Evolutionary conservation across 2,113 vertebrate genomes (phyloP).

Genomic region (Pituophis catenifer): DNA sequence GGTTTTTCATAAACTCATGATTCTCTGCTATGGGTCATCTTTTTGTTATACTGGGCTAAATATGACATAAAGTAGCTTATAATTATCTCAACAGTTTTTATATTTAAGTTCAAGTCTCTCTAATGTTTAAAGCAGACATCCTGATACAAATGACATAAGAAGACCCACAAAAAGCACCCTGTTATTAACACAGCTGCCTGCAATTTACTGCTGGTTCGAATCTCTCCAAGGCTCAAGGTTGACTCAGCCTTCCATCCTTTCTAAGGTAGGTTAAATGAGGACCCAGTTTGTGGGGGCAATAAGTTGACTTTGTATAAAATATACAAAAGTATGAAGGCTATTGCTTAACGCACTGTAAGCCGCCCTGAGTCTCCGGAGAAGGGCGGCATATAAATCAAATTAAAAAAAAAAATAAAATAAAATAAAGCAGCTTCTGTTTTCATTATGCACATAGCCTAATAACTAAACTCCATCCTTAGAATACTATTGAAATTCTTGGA

Average conservation of each 20-base stretch:
- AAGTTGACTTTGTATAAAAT: too few relatives aligned
- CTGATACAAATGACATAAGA: background rate
- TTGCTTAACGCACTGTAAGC: too few relatives aligned
- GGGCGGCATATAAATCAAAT: too few relatives aligned
- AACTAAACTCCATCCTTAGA: conserved; percentile 18
- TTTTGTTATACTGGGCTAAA: background rate
- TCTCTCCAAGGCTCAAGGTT: too few relatives aligned
- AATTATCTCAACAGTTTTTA: background rate
- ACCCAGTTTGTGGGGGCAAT: too few relatives aligned
- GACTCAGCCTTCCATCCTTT: too few relatives aligned
- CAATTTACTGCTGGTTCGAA: too few relatives aligned
- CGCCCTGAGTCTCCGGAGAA: too few relatives aligned
- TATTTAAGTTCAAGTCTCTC: background rate
- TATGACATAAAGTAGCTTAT: background rate
- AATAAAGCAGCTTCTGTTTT: background rate
- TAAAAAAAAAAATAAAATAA: too few relatives aligned
- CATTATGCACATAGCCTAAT: conserved; percentile 19
- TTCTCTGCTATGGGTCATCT: background rate
- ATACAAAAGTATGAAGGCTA: too few relatives aligned
- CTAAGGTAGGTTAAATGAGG: too few relatives aligned
- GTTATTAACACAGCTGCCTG: too few relatives aligned
- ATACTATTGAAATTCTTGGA: conserved; percentile 38
- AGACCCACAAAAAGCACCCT: background rate
- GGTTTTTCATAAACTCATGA: background rate
- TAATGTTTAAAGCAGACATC: background rate